Conservation (phyloP, 2,113 vertebrate genomes). For the Onychorhynchus coronatus region DNA sequence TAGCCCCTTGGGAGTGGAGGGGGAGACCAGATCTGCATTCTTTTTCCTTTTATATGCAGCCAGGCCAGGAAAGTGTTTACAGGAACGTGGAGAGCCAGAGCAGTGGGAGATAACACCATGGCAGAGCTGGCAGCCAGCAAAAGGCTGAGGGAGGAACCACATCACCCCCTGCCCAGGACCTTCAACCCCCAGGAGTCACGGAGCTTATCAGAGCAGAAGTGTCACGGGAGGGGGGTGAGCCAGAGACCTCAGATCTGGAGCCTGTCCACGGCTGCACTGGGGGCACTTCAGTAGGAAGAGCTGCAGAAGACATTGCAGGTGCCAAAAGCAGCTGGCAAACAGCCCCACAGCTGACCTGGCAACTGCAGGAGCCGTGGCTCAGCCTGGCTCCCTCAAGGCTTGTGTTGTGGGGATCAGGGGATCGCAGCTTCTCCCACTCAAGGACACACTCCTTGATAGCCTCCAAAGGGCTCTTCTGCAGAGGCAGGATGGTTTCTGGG, state of each 20-base stretch:
- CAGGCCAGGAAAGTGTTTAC: neutral
- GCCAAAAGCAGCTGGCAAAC: neutral
- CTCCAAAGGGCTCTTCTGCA: neutral
- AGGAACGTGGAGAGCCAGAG: neutral
- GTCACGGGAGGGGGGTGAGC: neutral
- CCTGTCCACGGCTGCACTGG: neutral
- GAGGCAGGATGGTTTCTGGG: neutral
- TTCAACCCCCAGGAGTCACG: rapidly evolving
- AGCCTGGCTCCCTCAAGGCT: neutral
- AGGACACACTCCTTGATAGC: neutral
- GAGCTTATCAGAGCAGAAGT: neutral
- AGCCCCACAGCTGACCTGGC: neutral
- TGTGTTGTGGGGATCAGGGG: neutral
- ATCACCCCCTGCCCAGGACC: neutral
- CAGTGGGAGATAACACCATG: rapidly evolving
- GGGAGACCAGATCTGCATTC: neutral
- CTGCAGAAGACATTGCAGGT: neutral
- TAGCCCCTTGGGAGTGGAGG: rapidly evolving
- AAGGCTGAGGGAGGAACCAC: neutral
- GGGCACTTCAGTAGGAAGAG: neutral
- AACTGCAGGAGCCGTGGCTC: neutral
- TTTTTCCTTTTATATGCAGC: neutral
- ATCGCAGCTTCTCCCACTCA: neutral
- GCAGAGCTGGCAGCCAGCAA: neutral
- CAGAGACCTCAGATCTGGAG: neutral